Conservation (phyloP, 2,113 vertebrate genomes). For the Labrus mixtus region DNA sequence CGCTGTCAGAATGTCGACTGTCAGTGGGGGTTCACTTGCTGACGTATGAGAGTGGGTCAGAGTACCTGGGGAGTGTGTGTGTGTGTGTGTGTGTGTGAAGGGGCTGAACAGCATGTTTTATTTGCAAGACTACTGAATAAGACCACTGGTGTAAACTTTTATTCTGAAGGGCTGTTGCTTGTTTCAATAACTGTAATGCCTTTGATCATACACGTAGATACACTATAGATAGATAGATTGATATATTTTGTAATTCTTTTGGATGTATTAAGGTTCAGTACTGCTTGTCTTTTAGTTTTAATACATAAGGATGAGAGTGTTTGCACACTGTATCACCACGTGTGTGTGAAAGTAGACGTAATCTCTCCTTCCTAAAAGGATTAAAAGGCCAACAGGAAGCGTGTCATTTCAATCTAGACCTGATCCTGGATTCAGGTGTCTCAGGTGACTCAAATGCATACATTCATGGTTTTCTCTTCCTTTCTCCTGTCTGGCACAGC, state of each 20-base stretch:
- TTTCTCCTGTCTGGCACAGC: not conserved
- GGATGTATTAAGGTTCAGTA: not conserved
- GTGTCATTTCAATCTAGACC: slow-evolving; percentile 53
- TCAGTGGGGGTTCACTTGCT: slow-evolving; percentile 55
- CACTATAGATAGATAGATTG: too few relatives aligned
- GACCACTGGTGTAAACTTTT: not conserved
- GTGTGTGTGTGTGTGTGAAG: not conserved
- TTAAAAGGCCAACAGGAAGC: slow-evolving; percentile 70
- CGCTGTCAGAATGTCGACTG: slow-evolving; percentile 45
- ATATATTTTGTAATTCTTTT: too few relatives aligned
- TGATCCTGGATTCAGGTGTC: slow-evolving; percentile 58
- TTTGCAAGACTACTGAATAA: not conserved
- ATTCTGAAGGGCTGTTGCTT: not conserved
- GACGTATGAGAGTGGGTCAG: slow-evolving; percentile 63
- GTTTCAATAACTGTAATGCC: not conserved
- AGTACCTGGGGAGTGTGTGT: slow-evolving; percentile 6
- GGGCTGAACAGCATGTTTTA: slow-evolving; percentile 21
- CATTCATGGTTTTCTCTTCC: not conserved
- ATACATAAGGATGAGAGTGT: not conserved
- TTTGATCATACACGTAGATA: not conserved
- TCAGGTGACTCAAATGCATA: not conserved
- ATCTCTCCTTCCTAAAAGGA: slow-evolving; percentile 74
- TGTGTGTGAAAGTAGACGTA: slow-evolving; percentile 36
- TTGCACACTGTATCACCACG: slow-evolving; percentile 10
- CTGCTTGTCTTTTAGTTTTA: not conserved